Evolutionary conservation across 2,888 invertebrate genomes (phyloP), one percentile per base, ranked within the genome.

Genomic region (Sinotaia quadrata): DNA sequence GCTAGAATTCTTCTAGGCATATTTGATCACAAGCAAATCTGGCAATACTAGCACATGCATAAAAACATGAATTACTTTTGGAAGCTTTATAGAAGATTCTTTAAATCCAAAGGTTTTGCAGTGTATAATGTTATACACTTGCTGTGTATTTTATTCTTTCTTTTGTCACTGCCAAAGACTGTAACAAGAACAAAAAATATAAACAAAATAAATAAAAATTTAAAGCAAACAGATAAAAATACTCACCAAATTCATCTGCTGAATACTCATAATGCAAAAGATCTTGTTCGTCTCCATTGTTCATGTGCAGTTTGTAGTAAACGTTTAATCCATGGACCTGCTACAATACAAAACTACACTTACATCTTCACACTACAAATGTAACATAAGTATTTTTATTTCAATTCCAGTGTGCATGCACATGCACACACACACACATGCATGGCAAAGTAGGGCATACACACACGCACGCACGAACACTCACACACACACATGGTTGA

Each of bases 161-260:
- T n/a, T n/a, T n/a, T n/a, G n/a, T n/a, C n/a, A n/a, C n/a, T n/a
- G n/a, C n/a, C n/a, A n/a, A n/a, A n/a, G n/a, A n/a, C n/a, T n/a
- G n/a, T n/a, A n/a, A n/a, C n/a, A n/a, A n/a, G n/a, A n/a, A n/a
- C n/a, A n/a, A n/a, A n/a, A n/a, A n/a, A n/a, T n/a, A n/a, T n/a
- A n/a, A n/a, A n/a, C n/a, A n/a, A n/a, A n/a, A n/a, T n/a, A n/a
- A n/a, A n/a, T n/a, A 90, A 67, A 96, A 95, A 87, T 95, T 96
- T 97, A 91, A 81, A 78, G 75, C 69, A 71, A 62, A 65, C 67
- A 75, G 67, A n/a, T 41, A 52, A n/a, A 34, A 44, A 10, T 61
- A 83, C 94, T 93, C 91, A 95, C 96, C 95, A 89, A 96, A 96
- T 89, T 97, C 95, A 87, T 97, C 97, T 10, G 96, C 96, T 0